Evolutionary conservation across 2,888 invertebrate species (phyloP).

Genomic region (Dasysyrphus tricinctus): DNA sequence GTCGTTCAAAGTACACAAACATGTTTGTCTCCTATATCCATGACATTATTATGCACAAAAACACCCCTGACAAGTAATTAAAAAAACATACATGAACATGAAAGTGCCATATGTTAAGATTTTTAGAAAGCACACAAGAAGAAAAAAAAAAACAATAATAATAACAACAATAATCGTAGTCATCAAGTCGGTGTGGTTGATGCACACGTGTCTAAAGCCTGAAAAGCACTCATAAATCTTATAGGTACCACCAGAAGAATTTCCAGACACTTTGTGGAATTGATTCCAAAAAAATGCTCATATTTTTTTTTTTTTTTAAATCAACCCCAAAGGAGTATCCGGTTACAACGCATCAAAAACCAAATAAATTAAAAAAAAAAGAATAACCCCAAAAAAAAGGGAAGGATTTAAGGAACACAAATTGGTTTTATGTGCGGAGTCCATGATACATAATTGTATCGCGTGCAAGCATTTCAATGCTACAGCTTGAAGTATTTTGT

Average conservation of each 20-base stretch:
- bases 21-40: background rate
- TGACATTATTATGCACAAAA: conserved; percentile 27
- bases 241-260: conserved; percentile 52
- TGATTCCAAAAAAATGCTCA: conserved; percentile 35
- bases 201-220: conserved; percentile 65
- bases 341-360: conserved; percentile 9
- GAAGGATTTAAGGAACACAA: conserved; percentile 50
- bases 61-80: conserved; percentile 1
- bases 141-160: background rate
- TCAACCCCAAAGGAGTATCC: conserved; percentile 34
- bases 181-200: conserved; percentile 17
- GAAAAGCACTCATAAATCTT: conserved; percentile 64
- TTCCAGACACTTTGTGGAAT: conserved; percentile 57
- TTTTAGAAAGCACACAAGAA: background rate
- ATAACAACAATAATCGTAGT: conserved; percentile 4
- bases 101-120: conserved; percentile 17
- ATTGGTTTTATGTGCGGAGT: conserved; percentile 51
- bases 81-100: conserved; percentile 8
- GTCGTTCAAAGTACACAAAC: background rate
- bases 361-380: background rate
- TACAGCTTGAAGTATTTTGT: background rate
- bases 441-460: conserved; percentile 38
- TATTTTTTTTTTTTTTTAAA: conserved; percentile 8
- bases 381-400: background rate
- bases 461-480: conserved; percentile 65